Conservation (phyloP, 2,888 invertebrate species). For the Pyrrhosoma nymphula region DNA sequence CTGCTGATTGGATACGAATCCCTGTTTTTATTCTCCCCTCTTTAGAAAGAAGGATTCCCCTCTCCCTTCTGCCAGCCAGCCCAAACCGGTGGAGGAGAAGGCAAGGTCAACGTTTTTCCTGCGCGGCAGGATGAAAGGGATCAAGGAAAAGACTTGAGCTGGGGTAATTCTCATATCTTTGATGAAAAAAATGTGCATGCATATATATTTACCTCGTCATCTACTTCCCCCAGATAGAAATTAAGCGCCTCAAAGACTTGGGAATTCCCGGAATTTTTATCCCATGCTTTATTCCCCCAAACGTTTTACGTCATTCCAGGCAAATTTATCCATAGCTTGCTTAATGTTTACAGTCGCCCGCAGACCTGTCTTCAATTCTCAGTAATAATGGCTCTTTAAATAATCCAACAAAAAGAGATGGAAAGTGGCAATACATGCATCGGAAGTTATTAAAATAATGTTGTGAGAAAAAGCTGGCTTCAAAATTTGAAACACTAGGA, state of each 20-base stretch:
- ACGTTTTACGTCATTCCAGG: background rate
- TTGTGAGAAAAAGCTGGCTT: too few species aligned
- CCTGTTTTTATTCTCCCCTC: conserved; percentile 33
- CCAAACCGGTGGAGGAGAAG: background rate
- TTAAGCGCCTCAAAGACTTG: background rate
- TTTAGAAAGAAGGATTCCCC: conserved; percentile 14
- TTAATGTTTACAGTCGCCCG: too few species aligned
- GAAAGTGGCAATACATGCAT: too few species aligned
- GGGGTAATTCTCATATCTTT: conserved; percentile 21
- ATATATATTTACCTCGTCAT: background rate
- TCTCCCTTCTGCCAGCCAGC: background rate
- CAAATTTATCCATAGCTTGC: background rate
- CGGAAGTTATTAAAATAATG: too few species aligned
- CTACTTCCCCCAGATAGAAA: background rate
- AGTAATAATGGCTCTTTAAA: too few species aligned
- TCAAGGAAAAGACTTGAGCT: background rate
- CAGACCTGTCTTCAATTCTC: too few species aligned
- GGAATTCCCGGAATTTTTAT: background rate
- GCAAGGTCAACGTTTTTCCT: conserved; percentile 31
- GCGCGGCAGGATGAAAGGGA: conserved; percentile 20
- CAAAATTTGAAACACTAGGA: too few species aligned
- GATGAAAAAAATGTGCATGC: background rate
- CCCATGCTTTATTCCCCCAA: background rate
- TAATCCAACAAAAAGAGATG: too few species aligned
- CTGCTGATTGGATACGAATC: conserved; percentile 56